Conservation (phyloP, 2,888 invertebrate genomes). For the Anticlea derivata region DNA sequence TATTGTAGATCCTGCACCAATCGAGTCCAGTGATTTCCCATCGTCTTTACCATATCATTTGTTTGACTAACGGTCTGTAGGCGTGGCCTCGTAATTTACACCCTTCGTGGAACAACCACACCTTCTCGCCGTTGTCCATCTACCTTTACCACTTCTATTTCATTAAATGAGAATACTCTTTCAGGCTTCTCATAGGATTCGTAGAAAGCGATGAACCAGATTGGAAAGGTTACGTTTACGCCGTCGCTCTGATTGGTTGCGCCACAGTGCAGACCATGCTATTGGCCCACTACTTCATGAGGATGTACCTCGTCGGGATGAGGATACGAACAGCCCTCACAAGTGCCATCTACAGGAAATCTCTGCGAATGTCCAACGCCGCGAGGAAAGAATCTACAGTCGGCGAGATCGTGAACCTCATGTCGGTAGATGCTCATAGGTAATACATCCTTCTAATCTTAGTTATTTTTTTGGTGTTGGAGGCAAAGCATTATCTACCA, state of each 20-base stretch:
- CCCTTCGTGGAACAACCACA: too few relatives aligned
- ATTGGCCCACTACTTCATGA: slow-evolving; percentile 95
- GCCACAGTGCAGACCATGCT: slow-evolving; percentile 92
- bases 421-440: slow-evolving; percentile 96
- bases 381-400: slow-evolving; percentile 93
- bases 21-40: too few relatives aligned
- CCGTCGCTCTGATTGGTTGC: slow-evolving; percentile 88
- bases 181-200: slow-evolving; percentile 88
- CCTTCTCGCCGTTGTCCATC: too few relatives aligned
- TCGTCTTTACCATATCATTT: too few relatives aligned
- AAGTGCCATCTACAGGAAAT: slow-evolving; percentile 95
- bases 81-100: too few relatives aligned
- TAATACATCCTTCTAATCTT: slow-evolving; percentile 39
- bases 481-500: too few relatives aligned
- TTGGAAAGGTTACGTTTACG: slow-evolving; percentile 96
- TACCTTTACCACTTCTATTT: too few relatives aligned
- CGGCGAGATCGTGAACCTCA: slow-evolving; percentile 96
- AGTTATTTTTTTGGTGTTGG: slow-evolving; percentile 4
- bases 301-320: slow-evolving; percentile 95
- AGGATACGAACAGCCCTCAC: slow-evolving; percentile 94
- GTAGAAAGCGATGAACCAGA: slow-evolving; percentile 84
- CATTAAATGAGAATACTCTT: too few relatives aligned
- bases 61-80: too few relatives aligned
- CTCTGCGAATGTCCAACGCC: slow-evolving; percentile 90
- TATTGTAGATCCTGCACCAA: too few relatives aligned